Base-by-base conservation (phyloP, 1,140 invertebrate species). In the Oreohelix idahoensis region DNA sequence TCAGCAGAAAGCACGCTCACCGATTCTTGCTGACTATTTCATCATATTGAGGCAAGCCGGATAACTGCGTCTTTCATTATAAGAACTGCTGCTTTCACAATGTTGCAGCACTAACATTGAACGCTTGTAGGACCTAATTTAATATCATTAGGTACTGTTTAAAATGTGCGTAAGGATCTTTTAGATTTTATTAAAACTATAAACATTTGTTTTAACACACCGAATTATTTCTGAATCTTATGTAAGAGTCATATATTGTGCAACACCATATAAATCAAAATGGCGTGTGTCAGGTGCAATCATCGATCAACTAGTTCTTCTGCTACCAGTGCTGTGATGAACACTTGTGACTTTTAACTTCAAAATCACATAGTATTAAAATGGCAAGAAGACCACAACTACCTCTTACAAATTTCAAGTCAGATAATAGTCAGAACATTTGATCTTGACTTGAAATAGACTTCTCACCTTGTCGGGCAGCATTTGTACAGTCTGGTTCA, bases 21-120 rank as follows among this genome's bases (percentile, higher is more conserved):
- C 0, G 29, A 29, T n/a, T 13, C 8, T 66, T 66, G 1, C n/a
- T 66, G 29, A 11, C n/a, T 10, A 66, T 66, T 66, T 66, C 63
- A 32, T 66, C 63, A 66, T 66, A 66, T 66, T 66, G 63, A 66
- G 11, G 63, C 63, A 66, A 66, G 8, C 63, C 63, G 63, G 63
- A 66, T 66, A 66, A 58, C 53, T 58, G 53, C 53, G 53, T 58
- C 53, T 58, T 58, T 58, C 53, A 23, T 58, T 58, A 58, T 58
- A 20, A 23, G 26, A 20, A 58, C 53, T 11, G 17, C n/a, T n/a
- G 20, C n/a, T 66, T 66, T 66, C 63, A 66, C 11, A 23, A 58
- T 58, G 53, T 58, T n/a, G 29, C 10, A 23, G 32, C 53, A n/a
- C n/a, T n/a, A n/a, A n/a, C n/a, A n/a, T n/a, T n/a, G n/a, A n/a